Conservation (phyloP, 2,113 vertebrate genomes). For the Aptenodytes patagonicus region DNA sequence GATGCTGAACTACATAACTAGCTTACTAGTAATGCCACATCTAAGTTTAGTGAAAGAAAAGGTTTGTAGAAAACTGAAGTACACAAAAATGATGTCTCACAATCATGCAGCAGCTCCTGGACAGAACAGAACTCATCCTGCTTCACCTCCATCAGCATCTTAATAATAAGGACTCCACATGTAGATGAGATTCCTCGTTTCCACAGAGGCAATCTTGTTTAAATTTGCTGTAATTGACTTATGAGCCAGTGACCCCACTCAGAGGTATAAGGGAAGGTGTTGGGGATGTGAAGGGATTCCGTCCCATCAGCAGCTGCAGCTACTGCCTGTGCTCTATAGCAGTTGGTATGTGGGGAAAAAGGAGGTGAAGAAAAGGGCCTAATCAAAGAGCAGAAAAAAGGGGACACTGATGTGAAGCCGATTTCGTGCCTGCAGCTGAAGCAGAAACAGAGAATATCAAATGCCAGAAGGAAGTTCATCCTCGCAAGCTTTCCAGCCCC, state of each 20-base stretch:
- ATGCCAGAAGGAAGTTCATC: constrained; percentile 19
- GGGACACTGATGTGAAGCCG: neutral
- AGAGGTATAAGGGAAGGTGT: neutral
- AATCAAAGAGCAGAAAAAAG: neutral
- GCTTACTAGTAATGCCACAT: neutral
- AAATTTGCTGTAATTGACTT: neutral
- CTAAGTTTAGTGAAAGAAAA: neutral
- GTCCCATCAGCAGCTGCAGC: neutral
- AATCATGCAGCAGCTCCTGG: neutral
- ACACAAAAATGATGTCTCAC: neutral
- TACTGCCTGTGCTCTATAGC: neutral
- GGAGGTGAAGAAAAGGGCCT: neutral
- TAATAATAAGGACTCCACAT: neutral
- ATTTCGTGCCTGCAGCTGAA: neutral
- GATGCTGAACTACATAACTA: neutral
- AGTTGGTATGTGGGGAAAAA: neutral
- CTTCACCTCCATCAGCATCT: neutral
- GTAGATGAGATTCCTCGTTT: neutral
- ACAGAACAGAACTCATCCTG: neutral
- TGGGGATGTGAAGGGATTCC: neutral
- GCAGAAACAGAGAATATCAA: neutral
- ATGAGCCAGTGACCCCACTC: neutral
- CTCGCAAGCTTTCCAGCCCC: neutral
- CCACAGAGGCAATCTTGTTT: neutral
- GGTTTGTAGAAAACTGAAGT: neutral